These are phyloP conservation scores for Erannis defoliaria DNA, from an alignment of 2,888 invertebrate genomes.

Conservation along the genomic window DNA sequence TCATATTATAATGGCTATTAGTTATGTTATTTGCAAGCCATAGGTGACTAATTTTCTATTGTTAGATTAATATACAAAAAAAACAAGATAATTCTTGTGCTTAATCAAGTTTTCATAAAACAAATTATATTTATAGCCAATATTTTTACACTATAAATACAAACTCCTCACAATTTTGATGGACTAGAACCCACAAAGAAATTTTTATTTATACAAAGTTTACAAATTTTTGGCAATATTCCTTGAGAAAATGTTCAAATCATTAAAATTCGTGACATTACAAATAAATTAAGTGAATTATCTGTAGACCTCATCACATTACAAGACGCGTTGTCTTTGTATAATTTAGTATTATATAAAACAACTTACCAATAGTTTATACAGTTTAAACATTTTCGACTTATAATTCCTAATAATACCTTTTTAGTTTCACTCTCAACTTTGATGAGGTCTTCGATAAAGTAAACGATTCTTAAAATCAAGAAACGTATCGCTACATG, in stretches of 20 bases:
- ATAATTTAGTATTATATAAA: constrained; percentile 15
- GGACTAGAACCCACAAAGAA: constrained; percentile 84
- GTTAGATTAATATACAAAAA: constrained; percentile 79
- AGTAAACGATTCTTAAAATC: constrained; percentile 50
- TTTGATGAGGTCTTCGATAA: constrained; percentile 49
- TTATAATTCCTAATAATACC: constrained; percentile 51
- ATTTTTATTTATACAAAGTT: constrained; percentile 63
- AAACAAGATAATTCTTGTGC: constrained; percentile 71
- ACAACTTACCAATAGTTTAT: constrained; percentile 2
- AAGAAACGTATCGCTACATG: constrained; percentile 70
- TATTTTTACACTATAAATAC: constrained; percentile 69
- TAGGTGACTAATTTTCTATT: constrained; percentile 79
- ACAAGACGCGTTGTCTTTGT: constrained; percentile 12
- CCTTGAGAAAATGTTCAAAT: constrained; percentile 51
- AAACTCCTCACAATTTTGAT: constrained; percentile 75
- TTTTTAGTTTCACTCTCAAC: constrained; percentile 50
- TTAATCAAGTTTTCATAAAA: constrained; percentile 39
- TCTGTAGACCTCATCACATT: constrained; percentile 46
- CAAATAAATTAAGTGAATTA: constrained; percentile 46
- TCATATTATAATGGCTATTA: constrained; percentile 76
- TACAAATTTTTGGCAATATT: constrained; percentile 66
- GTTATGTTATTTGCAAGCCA: constrained; percentile 84
- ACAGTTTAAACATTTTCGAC: constrained; percentile 27
- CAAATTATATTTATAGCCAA: constrained; percentile 63
- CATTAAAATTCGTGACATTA: constrained; percentile 51